Conservation (phyloP, 2,888 invertebrate species). For the Danaus chrysippus region DNA sequence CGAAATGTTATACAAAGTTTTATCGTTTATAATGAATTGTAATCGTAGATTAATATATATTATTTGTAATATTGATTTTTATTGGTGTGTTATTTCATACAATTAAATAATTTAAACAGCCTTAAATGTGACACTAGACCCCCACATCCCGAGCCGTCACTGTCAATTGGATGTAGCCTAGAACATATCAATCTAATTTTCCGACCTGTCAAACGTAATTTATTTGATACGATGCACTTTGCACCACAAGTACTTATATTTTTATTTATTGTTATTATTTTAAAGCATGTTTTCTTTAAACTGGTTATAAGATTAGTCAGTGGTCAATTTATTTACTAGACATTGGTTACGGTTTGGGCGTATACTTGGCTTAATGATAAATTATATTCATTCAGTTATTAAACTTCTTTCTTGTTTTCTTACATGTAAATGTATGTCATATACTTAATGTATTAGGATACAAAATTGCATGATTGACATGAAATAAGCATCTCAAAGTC, state of each 20-base stretch:
- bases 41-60: not conserved
- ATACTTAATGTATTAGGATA: slow-evolving; percentile 7
- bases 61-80: not conserved
- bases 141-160: slow-evolving; percentile 71
- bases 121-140: slow-evolving; percentile 64
- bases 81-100: slow-evolving; percentile 1
- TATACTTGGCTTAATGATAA: slow-evolving; percentile 75
- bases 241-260: not conserved
- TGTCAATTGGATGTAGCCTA: slow-evolving; percentile 69
- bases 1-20: slow-evolving; percentile 38
- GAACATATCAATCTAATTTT: slow-evolving; percentile 65
- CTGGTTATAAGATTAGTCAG: slow-evolving; percentile 60
- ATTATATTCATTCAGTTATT: slow-evolving; percentile 67
- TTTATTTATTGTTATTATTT: not conserved
- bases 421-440: slow-evolving; percentile 17
- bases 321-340: slow-evolving; percentile 76
- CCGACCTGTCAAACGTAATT: slow-evolving; percentile 67
- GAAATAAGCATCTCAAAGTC: slow-evolving; percentile 27
- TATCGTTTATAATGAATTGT: slow-evolving; percentile 25
- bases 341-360: slow-evolving; percentile 75
- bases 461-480: slow-evolving; percentile 10
- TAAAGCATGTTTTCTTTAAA: not conserved
- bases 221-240: slow-evolving; percentile 42
- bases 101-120: slow-evolving; percentile 35
- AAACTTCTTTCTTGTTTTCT: slow-evolving; percentile 41